Evolutionary conservation across 2,888 invertebrate species (phyloP), one percentile per base, ranked within the genome.

Genomic region (Drosophila vallismaia): DNA sequence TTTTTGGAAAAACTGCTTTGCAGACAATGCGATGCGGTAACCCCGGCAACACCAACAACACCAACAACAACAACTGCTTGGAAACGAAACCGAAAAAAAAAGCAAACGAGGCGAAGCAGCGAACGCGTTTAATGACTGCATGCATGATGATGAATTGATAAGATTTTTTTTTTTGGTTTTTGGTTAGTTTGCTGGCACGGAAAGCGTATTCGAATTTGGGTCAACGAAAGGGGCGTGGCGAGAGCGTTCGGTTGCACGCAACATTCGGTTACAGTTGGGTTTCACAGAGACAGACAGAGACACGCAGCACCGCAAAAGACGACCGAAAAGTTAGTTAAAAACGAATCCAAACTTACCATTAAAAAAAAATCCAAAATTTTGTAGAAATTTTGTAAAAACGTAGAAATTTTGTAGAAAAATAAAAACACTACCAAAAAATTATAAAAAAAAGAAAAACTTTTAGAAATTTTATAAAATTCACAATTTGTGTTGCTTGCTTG

Each of bases 101-200:
- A 19, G 45, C 42, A 55, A 45, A 50, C 52, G 38, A 42, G 50
- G 73, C 58, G 60, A 50, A 66, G 28, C 28, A 28, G 28, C 62
- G 52, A 76, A 57, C 77, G 63, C 77, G 38, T 63, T 80, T 77
- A 80, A 84, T 80, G 78, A 74, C 75, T 77, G 80, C 78, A 81
- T 84, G 78, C 81, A 84, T 84, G 84, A 84, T 81, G 80, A 81
- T 84, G 81, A 77, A 80, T 80, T 83, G 80, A 80, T 80, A 80
- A 79, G 79, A 80, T 83, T 77, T 19, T 19, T n/a, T n/a, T n/a
- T n/a, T n/a, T n/a, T n/a, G n/a, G n/a, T n/a, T n/a, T n/a, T 66
- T 42, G 68, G 52, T 60, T 60, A 58, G 52, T 53, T 50, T 60
- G 53, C 71, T 69, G 69, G 63, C 75, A 75, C 62, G 72, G 58